phyloP scores from a whole-genome alignment of 2,888 invertebrate genomes.

The Leptinotarsa peninsularis region DNA sequence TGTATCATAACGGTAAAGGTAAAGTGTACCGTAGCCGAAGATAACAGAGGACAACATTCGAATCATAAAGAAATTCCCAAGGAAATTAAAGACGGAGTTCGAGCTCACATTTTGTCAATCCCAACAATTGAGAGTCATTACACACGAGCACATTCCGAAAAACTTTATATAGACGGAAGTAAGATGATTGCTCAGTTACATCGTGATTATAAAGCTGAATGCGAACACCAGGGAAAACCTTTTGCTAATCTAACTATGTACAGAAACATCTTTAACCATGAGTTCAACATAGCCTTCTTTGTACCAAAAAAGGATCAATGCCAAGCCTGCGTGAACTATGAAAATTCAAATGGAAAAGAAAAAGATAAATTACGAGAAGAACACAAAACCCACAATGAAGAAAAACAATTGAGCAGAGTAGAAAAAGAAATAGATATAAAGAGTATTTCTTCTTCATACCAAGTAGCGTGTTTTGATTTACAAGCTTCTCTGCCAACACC shows the following conservation, averaged over 20 bases:
- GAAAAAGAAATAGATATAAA: no score
- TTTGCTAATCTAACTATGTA: conserved; percentile 27
- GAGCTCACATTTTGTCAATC: conserved; percentile 32
- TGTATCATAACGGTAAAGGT: conserved; percentile 27
- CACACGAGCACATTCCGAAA: conserved; percentile 34
- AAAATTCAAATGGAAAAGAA: conserved; percentile 28
- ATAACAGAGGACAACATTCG: conserved; percentile 35
- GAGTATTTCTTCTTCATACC: conserved; percentile 3
- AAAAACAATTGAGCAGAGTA: no score
- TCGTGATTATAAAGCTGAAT: conserved; percentile 33
- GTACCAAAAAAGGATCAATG: conserved; percentile 40
- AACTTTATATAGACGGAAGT: conserved; percentile 35
- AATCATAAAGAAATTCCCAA: conserved; percentile 29
- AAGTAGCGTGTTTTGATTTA: conserved; percentile 15
- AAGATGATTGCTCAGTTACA: conserved; percentile 33
- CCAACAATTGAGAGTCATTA: conserved; percentile 41
- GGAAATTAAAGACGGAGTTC: conserved; percentile 31
- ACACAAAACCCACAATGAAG: conserved; percentile 26
- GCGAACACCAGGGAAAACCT: conserved; percentile 23
- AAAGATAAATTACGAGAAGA: conserved; percentile 16
- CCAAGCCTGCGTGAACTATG: conserved; percentile 28
- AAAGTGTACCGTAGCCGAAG: conserved; percentile 31
- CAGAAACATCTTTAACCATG: conserved; percentile 31
- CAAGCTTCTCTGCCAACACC: conserved; percentile 45
- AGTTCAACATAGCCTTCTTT: conserved; percentile 36